Percentiles rank a stretch among this genome's conserved stretches.
phyloP scores from a whole-genome alignment of 2,797 vertebrate genomes.

The Eleutherodactylus coqui region DNA sequence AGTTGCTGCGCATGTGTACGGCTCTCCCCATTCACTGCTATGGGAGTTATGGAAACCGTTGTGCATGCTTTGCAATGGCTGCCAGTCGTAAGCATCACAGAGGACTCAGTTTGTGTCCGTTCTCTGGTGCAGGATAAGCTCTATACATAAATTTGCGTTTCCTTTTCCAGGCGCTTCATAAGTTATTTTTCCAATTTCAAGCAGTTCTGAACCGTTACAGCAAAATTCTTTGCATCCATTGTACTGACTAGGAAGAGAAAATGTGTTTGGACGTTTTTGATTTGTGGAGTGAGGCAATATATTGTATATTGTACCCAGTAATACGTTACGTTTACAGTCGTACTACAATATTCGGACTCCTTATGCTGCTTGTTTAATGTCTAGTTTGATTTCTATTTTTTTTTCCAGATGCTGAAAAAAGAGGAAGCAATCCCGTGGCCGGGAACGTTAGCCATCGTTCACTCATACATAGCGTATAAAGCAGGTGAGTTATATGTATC shows the following conservation, averaged over 20 bases:
- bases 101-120: background rate
- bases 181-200: background rate
- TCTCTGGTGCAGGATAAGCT: background rate
- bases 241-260: background rate
- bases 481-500: conserved; percentile 83
- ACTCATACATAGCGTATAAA: conserved; percentile 99
- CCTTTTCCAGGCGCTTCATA: background rate
- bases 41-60: too few relatives aligned
- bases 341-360: background rate
- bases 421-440: conserved; percentile 99
- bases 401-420: conserved; percentile 95
- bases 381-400: background rate
- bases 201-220: background rate
- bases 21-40: too few relatives aligned
- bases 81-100: background rate
- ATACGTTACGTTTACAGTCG: background rate
- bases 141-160: background rate
- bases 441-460: conserved; percentile 97
- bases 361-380: background rate
- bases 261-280: background rate
- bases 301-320: background rate
- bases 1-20: too few relatives aligned
- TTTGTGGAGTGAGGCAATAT: background rate
- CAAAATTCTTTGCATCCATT: background rate
- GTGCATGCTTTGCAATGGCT: too few relatives aligned